Evolutionary conservation across 2,797 vertebrate species (phyloP).

Genomic region (Momotus momota): DNA sequence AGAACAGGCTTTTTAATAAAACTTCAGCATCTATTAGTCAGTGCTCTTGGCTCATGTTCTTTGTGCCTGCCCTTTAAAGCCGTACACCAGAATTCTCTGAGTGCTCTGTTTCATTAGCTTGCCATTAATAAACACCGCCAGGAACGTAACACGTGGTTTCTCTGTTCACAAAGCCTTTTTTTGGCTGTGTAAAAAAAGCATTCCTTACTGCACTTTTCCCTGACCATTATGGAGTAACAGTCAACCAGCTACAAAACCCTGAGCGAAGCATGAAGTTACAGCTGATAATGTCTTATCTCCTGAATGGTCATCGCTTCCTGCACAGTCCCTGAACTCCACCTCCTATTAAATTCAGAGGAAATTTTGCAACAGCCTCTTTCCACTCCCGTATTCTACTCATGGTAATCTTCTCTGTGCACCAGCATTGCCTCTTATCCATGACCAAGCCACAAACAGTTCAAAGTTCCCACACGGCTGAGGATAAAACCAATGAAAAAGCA

Average conservation of each 20-base stretch:
- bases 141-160: not conserved
- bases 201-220: not conserved
- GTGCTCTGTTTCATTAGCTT: not conserved
- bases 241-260: not conserved
- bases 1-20: not conserved
- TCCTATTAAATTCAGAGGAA: not conserved
- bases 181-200: not conserved
- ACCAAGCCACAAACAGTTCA: not conserved
- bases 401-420: not conserved
- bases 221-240: not conserved
- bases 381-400: not conserved
- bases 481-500: not conserved
- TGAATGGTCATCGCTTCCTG: not conserved
- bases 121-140: not conserved
- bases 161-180: constrained; percentile 6
- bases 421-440: not conserved
- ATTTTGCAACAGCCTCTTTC: not conserved
- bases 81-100: not conserved
- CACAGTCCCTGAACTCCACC: not conserved
- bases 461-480: not conserved
- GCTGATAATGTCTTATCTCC: not conserved
- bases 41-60: not conserved
- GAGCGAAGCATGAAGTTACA: fast-evolving
- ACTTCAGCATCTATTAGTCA: not conserved
- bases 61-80: constrained; percentile 10